These are phyloP conservation scores for Thunnus maccoyii DNA, from an alignment of 2,113 vertebrate species.

Conservation along the genomic window DNA sequence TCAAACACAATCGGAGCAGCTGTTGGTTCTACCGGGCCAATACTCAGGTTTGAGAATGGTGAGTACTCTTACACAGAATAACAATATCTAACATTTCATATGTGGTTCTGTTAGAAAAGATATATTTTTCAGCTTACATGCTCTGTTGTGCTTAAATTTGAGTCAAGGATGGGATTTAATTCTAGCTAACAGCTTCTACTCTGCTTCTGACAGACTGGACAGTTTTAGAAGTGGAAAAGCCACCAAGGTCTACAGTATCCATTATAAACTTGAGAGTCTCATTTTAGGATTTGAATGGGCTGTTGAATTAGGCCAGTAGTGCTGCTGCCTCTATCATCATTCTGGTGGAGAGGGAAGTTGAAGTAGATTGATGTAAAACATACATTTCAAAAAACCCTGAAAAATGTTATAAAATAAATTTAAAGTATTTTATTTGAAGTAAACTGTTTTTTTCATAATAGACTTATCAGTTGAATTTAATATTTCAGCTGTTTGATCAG, in stretches of 20 bases:
- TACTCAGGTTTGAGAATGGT: slow-evolving; percentile 55
- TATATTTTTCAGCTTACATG: background rate
- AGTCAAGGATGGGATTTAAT: background rate
- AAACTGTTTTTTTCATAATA: background rate
- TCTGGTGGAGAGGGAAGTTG: slow-evolving; percentile 1
- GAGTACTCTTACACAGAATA: slow-evolving; percentile 33
- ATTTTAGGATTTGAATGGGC: slow-evolving; percentile 2
- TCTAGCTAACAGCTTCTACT: background rate
- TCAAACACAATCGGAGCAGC: slow-evolving; percentile 45
- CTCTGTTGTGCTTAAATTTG: background rate
- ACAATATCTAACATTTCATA: background rate
- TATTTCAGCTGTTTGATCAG: background rate
- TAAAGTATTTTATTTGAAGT: background rate
- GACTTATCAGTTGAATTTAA: background rate
- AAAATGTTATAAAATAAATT: background rate
- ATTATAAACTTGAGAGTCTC: slow-evolving; percentile 20
- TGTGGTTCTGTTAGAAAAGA: background rate
- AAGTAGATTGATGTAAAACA: slow-evolving; percentile 33
- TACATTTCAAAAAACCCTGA: background rate
- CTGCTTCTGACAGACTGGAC: background rate
- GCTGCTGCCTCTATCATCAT: slow-evolving; percentile 5
- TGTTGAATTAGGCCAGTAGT: background rate
- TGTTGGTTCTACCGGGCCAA: slow-evolving; percentile 58
- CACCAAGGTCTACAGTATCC: background rate
- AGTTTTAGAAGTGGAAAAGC: slow-evolving; percentile 1